Percentiles rank a stretch among this genome's conserved stretches.
phyloP scores from a whole-genome alignment of 1,140 invertebrate genomes.

The Trichonephila clavipes region DNA sequence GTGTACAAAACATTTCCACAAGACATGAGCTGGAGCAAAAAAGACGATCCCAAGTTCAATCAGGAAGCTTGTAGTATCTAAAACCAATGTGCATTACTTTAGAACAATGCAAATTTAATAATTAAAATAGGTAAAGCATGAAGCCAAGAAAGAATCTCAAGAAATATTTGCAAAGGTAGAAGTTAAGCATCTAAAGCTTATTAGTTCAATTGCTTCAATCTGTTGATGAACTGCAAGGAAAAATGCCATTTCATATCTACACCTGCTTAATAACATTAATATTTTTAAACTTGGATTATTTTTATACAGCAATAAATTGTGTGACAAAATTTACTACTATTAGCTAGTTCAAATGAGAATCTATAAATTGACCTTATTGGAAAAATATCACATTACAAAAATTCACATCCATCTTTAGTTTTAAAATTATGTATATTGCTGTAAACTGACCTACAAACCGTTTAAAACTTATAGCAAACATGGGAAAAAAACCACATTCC shows the following conservation, averaged over 20 bases:
- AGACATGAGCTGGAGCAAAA: not conserved
- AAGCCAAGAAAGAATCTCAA: not conserved
- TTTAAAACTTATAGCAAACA: no score
- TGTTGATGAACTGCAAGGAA: not conserved
- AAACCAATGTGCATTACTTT: conserved; percentile 14
- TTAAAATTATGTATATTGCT: no score
- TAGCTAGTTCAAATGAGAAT: no score
- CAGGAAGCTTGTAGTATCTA: conserved; percentile 26
- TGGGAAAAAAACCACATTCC: no score
- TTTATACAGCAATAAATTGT: no score
- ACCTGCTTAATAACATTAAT: no score
- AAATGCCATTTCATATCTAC: not conserved
- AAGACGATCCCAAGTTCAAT: not conserved
- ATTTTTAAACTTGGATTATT: no score
- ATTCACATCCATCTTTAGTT: no score
- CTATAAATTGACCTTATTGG: no score
- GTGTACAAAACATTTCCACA: not conserved
- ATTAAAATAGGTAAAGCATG: not conserved
- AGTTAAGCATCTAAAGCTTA: not conserved
- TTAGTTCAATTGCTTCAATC: not conserved
- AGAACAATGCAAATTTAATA: not conserved
- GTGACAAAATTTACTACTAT: no score
- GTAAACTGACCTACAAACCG: no score
- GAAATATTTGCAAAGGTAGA: not conserved
- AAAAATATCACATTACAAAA: no score